A percentile compares a stretch with the other conserved stretches of the same genome.
Evolutionary conservation across 2,113 vertebrate species (phyloP).

Genomic region (Mustelus asterias): DNA sequence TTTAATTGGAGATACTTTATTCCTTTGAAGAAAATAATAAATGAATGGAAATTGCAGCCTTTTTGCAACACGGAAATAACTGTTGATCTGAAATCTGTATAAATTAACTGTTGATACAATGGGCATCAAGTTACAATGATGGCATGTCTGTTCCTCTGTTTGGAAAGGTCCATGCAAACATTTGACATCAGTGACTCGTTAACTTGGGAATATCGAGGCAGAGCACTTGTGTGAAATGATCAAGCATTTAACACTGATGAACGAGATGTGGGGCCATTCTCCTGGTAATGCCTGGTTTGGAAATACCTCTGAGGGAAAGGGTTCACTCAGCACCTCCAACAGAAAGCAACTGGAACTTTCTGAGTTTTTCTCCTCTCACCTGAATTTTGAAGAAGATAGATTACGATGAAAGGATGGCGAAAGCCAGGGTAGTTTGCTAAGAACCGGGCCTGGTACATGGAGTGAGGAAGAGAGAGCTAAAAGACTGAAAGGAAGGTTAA

Average conservation of each 20-base stretch:
- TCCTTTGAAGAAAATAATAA: neutral
- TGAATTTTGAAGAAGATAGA: neutral
- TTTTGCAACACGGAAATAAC: neutral
- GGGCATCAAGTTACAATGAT: neutral
- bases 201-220: neutral
- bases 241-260: neutral
- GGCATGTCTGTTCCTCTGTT: neutral
- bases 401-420: neutral
- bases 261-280: neutral
- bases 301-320: neutral
- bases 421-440: neutral
- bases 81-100: neutral
- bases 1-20: neutral
- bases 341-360: neutral
- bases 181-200: neutral
- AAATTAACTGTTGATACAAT: neutral
- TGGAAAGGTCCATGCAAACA: neutral
- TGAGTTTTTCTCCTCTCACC: neutral
- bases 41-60: too few relatives aligned
- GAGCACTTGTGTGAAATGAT: neutral
- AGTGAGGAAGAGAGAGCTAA: neutral
- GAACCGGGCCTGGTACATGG: neutral
- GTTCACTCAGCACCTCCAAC: neutral
- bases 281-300: neutral
- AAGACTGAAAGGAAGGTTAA: neutral